phyloP scores from a whole-genome alignment of 2,113 vertebrate genomes.

The Xerus inauris region DNA sequence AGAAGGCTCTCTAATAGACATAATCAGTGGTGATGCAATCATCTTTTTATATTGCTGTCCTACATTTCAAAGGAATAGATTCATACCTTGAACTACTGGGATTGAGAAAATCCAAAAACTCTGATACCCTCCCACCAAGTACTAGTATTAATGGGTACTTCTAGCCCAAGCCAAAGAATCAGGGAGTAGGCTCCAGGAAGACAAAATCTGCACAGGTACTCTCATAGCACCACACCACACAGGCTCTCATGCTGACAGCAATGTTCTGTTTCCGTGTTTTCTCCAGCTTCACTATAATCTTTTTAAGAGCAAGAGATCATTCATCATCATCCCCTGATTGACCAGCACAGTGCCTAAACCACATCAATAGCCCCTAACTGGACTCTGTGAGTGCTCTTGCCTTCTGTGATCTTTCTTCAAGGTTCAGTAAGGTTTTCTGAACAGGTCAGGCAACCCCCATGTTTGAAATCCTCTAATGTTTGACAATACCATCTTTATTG shows the following conservation, averaged over 20 bases:
- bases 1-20: not conserved
- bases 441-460: not conserved
- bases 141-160: not conserved
- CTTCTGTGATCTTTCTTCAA: not conserved
- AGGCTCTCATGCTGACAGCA: not conserved
- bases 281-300: not conserved
- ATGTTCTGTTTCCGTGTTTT: not conserved
- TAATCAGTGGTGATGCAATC: not conserved
- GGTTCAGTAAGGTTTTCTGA: not conserved
- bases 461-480: not conserved
- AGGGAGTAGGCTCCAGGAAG: not conserved
- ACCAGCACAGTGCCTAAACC: too few relatives aligned
- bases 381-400: not conserved
- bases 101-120: slow-evolving; percentile 30
- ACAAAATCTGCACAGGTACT: not conserved
- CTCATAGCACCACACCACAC: not conserved
- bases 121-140: not conserved
- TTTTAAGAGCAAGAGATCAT: not conserved
- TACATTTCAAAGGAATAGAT: not conserved
- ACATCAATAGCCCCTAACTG: not conserved
- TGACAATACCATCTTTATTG: not conserved
- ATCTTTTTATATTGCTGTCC: not conserved
- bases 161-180: not conserved
- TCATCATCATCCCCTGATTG: not conserved
- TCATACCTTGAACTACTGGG: not conserved